A percentile compares a stretch with the other conserved stretches of the same genome.
These are phyloP conservation scores for Cylindroiulus punctatus DNA, from an alignment of 2,888 invertebrate genomes.

Conservation along the genomic window DNA sequence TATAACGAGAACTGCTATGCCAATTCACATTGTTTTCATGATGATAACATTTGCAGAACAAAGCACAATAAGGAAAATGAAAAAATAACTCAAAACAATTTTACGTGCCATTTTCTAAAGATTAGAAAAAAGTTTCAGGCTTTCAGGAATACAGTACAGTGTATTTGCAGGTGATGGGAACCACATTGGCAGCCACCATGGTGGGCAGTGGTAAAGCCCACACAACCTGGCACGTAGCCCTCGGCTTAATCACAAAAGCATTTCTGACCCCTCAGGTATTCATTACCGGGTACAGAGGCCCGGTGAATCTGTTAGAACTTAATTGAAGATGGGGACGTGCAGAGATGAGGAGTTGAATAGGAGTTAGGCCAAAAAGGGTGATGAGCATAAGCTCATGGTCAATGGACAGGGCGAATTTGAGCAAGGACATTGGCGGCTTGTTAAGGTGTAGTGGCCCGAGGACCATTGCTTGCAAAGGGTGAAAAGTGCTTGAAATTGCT, in stretches of 20 bases:
- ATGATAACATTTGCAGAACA: too few species aligned
- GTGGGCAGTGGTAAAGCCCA: background rate
- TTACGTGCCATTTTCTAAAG: too few species aligned
- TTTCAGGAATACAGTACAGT: too few species aligned
- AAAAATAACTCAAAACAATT: too few species aligned
- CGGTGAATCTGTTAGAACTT: conserved; percentile 31
- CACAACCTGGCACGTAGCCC: background rate
- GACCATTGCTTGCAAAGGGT: background rate
- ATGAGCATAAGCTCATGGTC: conserved; percentile 11
- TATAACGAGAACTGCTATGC: too few species aligned
- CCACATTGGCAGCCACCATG: too few species aligned
- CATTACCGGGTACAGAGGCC: background rate
- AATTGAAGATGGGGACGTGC: conserved; percentile 24
- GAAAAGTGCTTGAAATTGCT: conserved; percentile 30
- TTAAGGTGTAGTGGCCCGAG: conserved; percentile 30
- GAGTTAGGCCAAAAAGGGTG: background rate
- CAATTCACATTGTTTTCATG: too few species aligned
- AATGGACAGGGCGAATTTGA: conserved; percentile 22
- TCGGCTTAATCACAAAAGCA: background rate
- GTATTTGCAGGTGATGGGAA: too few species aligned
- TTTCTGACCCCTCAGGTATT: conserved; percentile 19
- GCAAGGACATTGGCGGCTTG: conserved; percentile 24
- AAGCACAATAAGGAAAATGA: too few species aligned
- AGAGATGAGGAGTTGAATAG: conserved; percentile 29
- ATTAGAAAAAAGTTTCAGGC: too few species aligned